These are phyloP conservation scores for Labrus mixtus DNA, from an alignment of 2,113 vertebrate species.

Conservation along the genomic window DNA sequence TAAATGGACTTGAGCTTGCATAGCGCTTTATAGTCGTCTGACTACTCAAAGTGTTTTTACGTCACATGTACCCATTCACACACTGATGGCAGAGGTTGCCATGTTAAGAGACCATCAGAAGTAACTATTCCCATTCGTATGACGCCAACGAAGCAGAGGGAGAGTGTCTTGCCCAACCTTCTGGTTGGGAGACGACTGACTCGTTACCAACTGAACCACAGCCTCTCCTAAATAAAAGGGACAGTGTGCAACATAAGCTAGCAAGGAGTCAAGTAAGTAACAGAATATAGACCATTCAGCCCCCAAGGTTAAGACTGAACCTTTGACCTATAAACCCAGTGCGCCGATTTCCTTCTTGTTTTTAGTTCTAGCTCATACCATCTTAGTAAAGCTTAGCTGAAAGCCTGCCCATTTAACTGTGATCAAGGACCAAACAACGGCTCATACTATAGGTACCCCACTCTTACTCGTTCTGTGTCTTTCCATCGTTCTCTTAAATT, in stretches of 20 bases:
- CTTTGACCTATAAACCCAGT: slow-evolving; percentile 68
- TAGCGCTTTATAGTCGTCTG: too few species aligned
- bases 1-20: too few species aligned
- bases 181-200: too few species aligned
- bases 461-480: slow-evolving; percentile 2
- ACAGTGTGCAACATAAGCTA: slow-evolving; percentile 69
- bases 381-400: slow-evolving; percentile 12
- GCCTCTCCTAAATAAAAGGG: slow-evolving; percentile 63
- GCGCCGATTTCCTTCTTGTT: slow-evolving; percentile 41
- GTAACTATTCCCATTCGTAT: too few species aligned
- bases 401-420: slow-evolving; percentile 19
- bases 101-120: too few species aligned
- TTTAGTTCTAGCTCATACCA: slow-evolving; percentile 30
- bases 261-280: slow-evolving; percentile 62
- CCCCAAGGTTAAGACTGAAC: slow-evolving; percentile 71
- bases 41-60: too few species aligned
- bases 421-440: slow-evolving; percentile 28
- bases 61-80: too few species aligned
- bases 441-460: not conserved
- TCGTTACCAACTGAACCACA: too few species aligned
- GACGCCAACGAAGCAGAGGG: too few species aligned
- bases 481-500: not conserved
- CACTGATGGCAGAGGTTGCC: too few species aligned
- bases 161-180: too few species aligned
- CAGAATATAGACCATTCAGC: slow-evolving; percentile 55